Evolutionary conservation across 2,797 vertebrate genomes (phyloP).

Genomic region (Salarias fasciatus): DNA sequence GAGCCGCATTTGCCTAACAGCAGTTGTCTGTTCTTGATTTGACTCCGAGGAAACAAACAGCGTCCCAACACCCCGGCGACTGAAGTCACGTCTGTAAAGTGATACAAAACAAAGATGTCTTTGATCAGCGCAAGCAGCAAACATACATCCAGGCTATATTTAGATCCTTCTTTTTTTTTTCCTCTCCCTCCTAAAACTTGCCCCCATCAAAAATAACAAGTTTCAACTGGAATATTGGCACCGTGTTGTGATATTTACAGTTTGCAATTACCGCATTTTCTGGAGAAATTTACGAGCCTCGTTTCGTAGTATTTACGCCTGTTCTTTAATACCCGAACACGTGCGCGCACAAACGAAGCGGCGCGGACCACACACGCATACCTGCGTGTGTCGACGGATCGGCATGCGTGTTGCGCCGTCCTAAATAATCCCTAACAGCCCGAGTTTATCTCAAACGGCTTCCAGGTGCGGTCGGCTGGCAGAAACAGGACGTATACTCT

Average conservation of each 20-base stretch:
- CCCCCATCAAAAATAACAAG: too few species aligned
- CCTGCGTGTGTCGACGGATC: conserved; percentile 36
- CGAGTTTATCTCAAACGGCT: conserved; percentile 64
- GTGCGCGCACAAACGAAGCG: conserved; percentile 46
- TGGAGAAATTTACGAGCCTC: neutral
- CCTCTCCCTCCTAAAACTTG: neutral
- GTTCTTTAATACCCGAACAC: conserved; percentile 40
- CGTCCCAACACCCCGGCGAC: conserved; percentile 12
- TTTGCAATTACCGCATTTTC: conserved; percentile 21
- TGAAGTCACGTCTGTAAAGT: conserved; percentile 33
- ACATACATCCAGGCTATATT: conserved; percentile 13
- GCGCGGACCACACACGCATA: conserved; percentile 39
- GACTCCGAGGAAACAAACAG: conserved; percentile 26
- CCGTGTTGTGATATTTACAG: conserved; percentile 30
- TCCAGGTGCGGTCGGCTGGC: conserved; percentile 66
- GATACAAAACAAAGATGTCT: conserved; percentile 28
- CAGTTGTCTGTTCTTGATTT: conserved; percentile 43
- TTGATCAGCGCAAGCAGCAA: conserved; percentile 27
- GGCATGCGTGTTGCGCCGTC: conserved; percentile 50
- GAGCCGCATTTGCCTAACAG: conserved; percentile 26
- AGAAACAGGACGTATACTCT: conserved; percentile 30
- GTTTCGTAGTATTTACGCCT: conserved; percentile 36
- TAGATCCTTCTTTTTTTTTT: neutral
- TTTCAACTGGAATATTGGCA: conserved; percentile 21
- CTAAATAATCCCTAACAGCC: conserved; percentile 63